Evolutionary conservation across 2,888 invertebrate genomes (phyloP), one percentile per base, ranked within the genome.

Genomic region (Aspidapion aeneum): DNA sequence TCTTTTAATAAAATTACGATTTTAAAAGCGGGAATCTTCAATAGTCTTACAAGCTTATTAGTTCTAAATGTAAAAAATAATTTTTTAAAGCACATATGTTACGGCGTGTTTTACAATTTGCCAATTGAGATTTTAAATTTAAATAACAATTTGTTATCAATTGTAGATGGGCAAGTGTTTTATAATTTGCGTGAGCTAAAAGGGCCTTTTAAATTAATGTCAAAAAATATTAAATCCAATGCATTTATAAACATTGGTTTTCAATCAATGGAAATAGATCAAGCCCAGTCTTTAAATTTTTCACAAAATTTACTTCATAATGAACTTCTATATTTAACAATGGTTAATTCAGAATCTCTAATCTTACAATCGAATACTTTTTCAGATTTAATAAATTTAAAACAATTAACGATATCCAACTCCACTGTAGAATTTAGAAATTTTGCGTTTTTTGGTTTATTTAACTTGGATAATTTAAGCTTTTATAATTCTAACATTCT

Each of bases 371-470:
- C 35, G 12, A 3, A 35, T 7, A 35, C 5, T 35, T 35, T 35
- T 35, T 35, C 12, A 12, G 35, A 35, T 35, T 35, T 35, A 12
- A 12, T 35, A 7, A 35, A 35, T 35, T 35, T 35, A 12, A 3
- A 35, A 35, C 3, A 16, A 48, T 56, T 63, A 21, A 56, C 56
- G 1, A 2, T 63, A 48, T 22, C 55, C 52, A 56, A 63, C 56
- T 59, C 58, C 1, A 35, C 1, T 1, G 55, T 63, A 17, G 18
- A 56, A 1, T 18, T 9, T 2, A 16, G 56, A 17, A 63, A 63
- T 56, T 35, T 12, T 1, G 59, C 48, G 1, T 56, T 55, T 60
- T 63, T 63, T 17, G 59, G 63, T 51, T 52, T 63, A n/a, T 63
- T 55, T 21, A 9, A 59, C 48, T 59, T 63, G 56, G 22, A 50